Evolutionary conservation across 2,797 vertebrate genomes (phyloP).

Genomic region (Gadopsis marmoratus): DNA sequence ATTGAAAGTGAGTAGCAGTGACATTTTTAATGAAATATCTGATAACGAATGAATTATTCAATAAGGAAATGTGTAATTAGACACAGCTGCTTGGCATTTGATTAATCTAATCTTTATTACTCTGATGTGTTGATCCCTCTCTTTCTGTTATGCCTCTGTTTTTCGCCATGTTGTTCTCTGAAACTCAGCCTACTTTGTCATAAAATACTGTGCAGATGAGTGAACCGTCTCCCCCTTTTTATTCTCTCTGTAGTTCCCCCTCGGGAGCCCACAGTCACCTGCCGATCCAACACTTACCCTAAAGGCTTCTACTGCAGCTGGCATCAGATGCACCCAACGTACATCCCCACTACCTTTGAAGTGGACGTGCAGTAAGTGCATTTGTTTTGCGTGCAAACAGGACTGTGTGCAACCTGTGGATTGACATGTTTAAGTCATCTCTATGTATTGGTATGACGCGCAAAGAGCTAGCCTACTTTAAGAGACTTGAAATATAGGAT

Average conservation of each 20-base stretch:
- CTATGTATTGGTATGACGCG: not conserved
- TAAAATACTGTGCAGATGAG: not conserved
- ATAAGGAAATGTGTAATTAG: slow-evolving; percentile 48
- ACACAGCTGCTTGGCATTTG: slow-evolving; percentile 39
- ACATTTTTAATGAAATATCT: slow-evolving; percentile 40
- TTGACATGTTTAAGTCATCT: not conserved
- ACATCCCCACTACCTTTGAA: slow-evolving; percentile 93
- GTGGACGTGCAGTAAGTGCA: slow-evolving; percentile 94
- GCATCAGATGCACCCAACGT: slow-evolving; percentile 91
- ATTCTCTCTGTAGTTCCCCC: slow-evolving; percentile 85
- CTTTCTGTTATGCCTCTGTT: not conserved
- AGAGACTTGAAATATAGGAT: not conserved
- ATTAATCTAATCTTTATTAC: slow-evolving; percentile 37
- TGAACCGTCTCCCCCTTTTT: slow-evolving; percentile 9
- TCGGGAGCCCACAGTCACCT: slow-evolving; percentile 90
- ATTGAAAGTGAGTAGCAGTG: slow-evolving; percentile 26
- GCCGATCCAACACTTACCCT: slow-evolving; percentile 97
- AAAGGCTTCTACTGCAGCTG: slow-evolving; percentile 99
- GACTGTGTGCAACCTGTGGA: not conserved
- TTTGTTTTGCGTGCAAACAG: not conserved
- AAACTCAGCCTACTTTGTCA: not conserved
- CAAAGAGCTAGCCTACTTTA: not conserved
- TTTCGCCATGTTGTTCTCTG: not conserved
- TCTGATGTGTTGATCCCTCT: slow-evolving; percentile 8
- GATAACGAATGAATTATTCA: slow-evolving; percentile 56